Conservation (phyloP, 2,797 vertebrate genomes). For the Chaetophractus vellerosus region DNA sequence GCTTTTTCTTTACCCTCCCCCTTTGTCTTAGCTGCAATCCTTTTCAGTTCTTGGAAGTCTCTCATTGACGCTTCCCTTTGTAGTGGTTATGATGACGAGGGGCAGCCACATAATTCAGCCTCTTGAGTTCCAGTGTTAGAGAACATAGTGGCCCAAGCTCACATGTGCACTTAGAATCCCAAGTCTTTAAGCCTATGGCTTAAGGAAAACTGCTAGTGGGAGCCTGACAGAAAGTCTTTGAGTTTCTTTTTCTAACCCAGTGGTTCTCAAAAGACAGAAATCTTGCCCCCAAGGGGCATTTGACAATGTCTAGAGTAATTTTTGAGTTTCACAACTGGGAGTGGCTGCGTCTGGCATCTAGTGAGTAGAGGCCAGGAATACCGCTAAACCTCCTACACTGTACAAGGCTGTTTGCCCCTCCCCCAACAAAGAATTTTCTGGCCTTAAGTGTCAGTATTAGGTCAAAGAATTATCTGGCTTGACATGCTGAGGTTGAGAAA, state of each 20-base stretch:
- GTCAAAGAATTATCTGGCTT: too few relatives aligned
- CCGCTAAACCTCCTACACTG: neutral
- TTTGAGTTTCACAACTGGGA: neutral
- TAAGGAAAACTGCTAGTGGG: neutral
- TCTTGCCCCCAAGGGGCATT: neutral
- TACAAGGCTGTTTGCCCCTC: neutral
- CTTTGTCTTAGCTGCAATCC: neutral
- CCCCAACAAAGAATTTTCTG: neutral
- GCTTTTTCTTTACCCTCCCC: neutral
- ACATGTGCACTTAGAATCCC: neutral
- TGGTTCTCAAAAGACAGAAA: neutral
- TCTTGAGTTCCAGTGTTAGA: neutral
- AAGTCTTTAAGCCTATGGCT: neutral
- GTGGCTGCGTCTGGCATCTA: neutral
- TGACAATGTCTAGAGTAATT: neutral
- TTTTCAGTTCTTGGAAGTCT: neutral
- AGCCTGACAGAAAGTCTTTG: neutral
- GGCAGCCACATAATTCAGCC: neutral
- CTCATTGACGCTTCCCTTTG: neutral
- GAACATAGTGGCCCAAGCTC: neutral
- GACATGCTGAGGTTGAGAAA: neutral
- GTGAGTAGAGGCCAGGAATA: neutral
- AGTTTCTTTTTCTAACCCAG: neutral
- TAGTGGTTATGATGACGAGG: neutral
- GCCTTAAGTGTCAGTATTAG: neutral